Percentiles rank a stretch among this genome's conserved stretches.
Evolutionary conservation across 92 coral and sea anemone species (phyloP).

Genomic region (Scolanthus callimorphus): DNA sequence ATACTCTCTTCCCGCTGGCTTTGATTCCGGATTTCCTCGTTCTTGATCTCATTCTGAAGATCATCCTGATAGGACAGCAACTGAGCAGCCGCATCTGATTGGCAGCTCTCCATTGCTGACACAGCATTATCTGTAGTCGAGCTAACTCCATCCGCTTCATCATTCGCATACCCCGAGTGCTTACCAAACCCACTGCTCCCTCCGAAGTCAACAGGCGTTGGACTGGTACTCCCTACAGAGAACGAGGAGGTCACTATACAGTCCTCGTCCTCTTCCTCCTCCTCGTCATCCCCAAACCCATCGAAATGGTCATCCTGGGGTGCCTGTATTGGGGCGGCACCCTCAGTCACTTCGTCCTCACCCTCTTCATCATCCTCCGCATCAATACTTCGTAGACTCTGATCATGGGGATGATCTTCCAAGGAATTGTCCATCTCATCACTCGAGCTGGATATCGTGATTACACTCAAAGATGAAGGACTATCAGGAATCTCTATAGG

Average conservation of each 20-base stretch:
- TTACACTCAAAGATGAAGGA: constrained; percentile 92
- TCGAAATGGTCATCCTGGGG: constrained; percentile 53
- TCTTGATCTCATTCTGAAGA: constrained; percentile 14
- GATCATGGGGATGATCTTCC: constrained; percentile 23
- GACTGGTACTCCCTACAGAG: constrained; percentile 75
- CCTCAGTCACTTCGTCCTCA: constrained; percentile 37
- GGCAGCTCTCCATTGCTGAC: constrained; percentile 24
- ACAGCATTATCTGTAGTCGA: constrained; percentile 63
- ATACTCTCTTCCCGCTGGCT: constrained; percentile 7
- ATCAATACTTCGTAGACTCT: not conserved
- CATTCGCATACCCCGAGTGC: constrained; percentile 34
- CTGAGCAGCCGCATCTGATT: constrained; percentile 14
- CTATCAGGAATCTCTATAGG: constrained; percentile 97
- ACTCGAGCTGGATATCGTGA: constrained; percentile 95
- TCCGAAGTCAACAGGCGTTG: constrained; percentile 49
- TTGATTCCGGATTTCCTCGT: constrained; percentile 22
- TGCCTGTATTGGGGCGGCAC: constrained; percentile 15
- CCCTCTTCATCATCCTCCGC: constrained; percentile 34
- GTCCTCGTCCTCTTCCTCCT: constrained; percentile 78
- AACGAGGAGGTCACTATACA: constrained; percentile 89
- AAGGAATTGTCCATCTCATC: constrained; percentile 89
- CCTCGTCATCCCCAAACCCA: constrained; percentile 78
- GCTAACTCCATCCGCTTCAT: constrained; percentile 50
- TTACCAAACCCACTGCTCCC: constrained; percentile 28
- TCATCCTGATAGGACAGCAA: constrained; percentile 8